phyloP scores from a whole-genome alignment of 2,888 invertebrate genomes.

The Idaea aversata region DNA sequence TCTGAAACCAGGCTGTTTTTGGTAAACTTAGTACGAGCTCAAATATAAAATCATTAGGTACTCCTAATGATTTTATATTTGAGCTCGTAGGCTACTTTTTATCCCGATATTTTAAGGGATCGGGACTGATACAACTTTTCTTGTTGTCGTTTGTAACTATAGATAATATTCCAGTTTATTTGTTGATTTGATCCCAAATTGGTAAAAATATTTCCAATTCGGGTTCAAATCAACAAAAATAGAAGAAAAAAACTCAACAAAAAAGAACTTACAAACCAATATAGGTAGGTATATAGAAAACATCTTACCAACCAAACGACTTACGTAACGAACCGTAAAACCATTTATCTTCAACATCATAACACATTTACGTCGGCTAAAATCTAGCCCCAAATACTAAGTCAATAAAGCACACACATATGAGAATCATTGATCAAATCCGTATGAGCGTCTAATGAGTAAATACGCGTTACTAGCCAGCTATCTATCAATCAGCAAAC shows the following conservation, averaged over 20 bases:
- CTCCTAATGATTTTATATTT: too few species aligned
- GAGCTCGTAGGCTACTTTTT: too few species aligned
- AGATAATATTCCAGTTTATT: too few species aligned
- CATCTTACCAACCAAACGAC: neutral
- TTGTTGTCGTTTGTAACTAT: too few species aligned
- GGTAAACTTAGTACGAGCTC: too few species aligned
- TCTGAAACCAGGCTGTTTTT: too few species aligned
- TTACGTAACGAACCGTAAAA: neutral
- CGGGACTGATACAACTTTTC: too few species aligned
- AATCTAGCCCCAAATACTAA: neutral
- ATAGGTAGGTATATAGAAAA: neutral
- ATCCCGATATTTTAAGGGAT: too few species aligned
- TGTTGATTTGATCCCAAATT: too few species aligned
- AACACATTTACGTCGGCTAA: neutral
- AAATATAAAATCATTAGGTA: too few species aligned
- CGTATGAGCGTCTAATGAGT: conserved; percentile 19
- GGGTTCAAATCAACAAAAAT: neutral
- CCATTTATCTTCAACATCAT: neutral
- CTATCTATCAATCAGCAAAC: conserved; percentile 33
- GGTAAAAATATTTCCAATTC: too few species aligned
- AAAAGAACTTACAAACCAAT: neutral
- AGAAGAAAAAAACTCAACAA: neutral
- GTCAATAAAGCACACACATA: neutral
- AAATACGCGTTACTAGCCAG: conserved; percentile 14
- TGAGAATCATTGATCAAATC: conserved; percentile 16